Conservation (phyloP, 1,140 invertebrate species). For the Diorhabda carinulata region DNA sequence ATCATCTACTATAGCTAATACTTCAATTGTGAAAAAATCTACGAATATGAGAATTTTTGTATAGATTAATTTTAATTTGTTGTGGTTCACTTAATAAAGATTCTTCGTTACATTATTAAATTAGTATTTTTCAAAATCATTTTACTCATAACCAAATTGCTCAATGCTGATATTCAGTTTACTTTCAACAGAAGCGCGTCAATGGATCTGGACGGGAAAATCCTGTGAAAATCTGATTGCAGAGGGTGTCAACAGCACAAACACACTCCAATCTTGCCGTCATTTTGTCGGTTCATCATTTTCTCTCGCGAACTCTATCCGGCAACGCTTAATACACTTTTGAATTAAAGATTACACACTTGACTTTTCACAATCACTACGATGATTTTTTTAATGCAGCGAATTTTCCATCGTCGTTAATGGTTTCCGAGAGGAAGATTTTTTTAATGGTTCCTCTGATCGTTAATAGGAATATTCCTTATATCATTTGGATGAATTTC, state of each 20-base stretch:
- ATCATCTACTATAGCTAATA: too few species aligned
- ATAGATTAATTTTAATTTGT: too few species aligned
- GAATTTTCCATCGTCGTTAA: neutral
- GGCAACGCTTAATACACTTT: slow-evolving; percentile 19
- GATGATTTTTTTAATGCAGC: neutral
- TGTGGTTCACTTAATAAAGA: too few species aligned
- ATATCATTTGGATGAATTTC: too few species aligned
- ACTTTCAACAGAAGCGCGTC: too few species aligned
- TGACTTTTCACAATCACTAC: slow-evolving; percentile 19
- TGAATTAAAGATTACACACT: slow-evolving; percentile 25
- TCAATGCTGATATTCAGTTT: too few species aligned
- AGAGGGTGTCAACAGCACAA: slow-evolving; percentile 42
- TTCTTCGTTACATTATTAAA: too few species aligned
- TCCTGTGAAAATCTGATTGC: slow-evolving; percentile 36
- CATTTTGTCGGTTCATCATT: slow-evolving; percentile 35
- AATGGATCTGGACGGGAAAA: slow-evolving; percentile 26
- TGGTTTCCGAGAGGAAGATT: neutral
- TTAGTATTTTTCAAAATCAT: too few species aligned
- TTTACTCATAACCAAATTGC: too few species aligned
- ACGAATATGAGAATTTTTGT: too few species aligned
- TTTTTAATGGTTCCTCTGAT: neutral
- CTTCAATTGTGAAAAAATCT: too few species aligned
- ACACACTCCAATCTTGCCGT: slow-evolving; percentile 37
- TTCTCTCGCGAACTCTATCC: slow-evolving; percentile 16
- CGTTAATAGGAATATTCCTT: too few species aligned